These are phyloP conservation scores for Eupsilia transversa DNA, from an alignment of 2,888 invertebrate genomes.

Conservation along the genomic window DNA sequence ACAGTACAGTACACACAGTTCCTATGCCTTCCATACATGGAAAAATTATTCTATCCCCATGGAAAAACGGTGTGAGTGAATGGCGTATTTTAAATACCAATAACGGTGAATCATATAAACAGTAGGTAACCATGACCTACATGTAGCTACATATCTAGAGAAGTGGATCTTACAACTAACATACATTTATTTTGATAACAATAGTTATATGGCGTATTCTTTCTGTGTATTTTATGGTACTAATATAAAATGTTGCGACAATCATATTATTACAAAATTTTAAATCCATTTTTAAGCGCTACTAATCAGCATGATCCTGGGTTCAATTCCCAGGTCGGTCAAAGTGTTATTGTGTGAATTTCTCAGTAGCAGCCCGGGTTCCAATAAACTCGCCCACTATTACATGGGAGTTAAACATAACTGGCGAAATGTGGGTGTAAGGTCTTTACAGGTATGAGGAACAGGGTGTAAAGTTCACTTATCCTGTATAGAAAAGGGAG, in stretches of 20 bases:
- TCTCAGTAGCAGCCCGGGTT: no score
- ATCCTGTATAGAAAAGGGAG: no score
- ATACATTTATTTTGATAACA: constrained; percentile 38
- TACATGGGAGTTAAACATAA: no score
- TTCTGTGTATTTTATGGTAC: constrained; percentile 31
- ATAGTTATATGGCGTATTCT: constrained; percentile 11
- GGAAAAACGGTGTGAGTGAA: not conserved
- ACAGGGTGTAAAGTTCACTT: no score
- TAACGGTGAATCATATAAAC: not conserved
- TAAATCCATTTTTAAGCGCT: no score
- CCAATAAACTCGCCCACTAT: no score
- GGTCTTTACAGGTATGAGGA: no score
- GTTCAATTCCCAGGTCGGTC: no score
- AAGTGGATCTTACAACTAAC: constrained; percentile 33
- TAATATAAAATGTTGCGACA: constrained; percentile 26
- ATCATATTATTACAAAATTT: not conserved
- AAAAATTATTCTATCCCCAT: not conserved
- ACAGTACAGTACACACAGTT: not conserved
- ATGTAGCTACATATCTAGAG: constrained; percentile 17
- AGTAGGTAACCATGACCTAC: constrained; percentile 37
- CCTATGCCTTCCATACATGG: not conserved
- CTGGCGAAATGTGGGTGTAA: no score
- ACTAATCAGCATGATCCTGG: no score
- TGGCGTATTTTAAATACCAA: not conserved
- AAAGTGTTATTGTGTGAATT: no score